These are phyloP conservation scores for Callinectes sapidus DNA, from an alignment of 2,888 invertebrate genomes.

Conservation along the genomic window DNA sequence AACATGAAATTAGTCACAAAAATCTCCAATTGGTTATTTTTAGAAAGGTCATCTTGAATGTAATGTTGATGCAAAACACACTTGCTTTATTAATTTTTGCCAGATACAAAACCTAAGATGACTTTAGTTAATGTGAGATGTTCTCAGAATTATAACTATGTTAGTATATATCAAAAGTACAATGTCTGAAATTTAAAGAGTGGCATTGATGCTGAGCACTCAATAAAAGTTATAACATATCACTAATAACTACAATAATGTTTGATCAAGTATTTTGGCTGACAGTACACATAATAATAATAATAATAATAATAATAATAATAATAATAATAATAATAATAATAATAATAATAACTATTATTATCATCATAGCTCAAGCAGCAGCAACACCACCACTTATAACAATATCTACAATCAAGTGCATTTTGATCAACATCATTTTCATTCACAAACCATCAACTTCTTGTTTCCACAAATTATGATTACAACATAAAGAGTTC, in stretches of 20 bases:
- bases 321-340: not conserved
- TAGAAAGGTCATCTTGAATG: not conserved
- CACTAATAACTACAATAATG: not conserved
- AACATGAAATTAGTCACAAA: not conserved
- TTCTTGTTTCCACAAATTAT: not conserved
- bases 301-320: too few relatives aligned
- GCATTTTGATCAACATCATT: not conserved
- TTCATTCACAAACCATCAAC: not conserved
- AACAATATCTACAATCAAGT: not conserved
- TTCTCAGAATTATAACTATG: too few relatives aligned
- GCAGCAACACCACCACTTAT: not conserved
- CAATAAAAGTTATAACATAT: not conserved
- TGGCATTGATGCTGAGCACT: too few relatives aligned
- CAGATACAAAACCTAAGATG: not conserved
- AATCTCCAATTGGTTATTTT: not conserved
- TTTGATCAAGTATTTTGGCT: too few relatives aligned
- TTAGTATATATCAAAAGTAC: too few relatives aligned
- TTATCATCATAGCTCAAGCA: too few relatives aligned
- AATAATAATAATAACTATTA: not conserved
- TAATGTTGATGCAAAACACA: not conserved
- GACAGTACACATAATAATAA: too few relatives aligned
- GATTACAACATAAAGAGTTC: not conserved
- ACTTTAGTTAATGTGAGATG: not conserved
- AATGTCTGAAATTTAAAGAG: too few relatives aligned
- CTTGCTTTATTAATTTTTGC: not conserved